Conservation (phyloP, 2,797 vertebrate species). For the Semaprochilodus insignis region DNA sequence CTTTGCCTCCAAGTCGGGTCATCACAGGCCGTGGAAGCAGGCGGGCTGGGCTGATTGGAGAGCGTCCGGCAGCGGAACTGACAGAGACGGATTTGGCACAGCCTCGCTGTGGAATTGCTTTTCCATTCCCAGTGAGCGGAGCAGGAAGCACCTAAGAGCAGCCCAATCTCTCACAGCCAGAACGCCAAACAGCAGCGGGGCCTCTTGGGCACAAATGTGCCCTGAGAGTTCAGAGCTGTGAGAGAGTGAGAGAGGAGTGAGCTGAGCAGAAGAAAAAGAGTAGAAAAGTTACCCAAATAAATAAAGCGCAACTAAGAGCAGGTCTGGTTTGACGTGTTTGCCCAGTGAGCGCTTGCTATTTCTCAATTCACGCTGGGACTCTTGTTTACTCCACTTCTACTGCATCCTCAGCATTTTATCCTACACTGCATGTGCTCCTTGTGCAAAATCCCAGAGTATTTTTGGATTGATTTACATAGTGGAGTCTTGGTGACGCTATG, state of each 20-base stretch:
- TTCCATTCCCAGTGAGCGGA: conserved; percentile 79
- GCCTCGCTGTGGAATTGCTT: conserved; percentile 84
- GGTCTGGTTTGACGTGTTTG: background rate
- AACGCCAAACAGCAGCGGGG: conserved; percentile 68
- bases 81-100: conserved; percentile 84
- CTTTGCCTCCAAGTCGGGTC: conserved; percentile 16
- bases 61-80: conserved; percentile 79
- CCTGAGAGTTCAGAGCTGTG: conserved; percentile 61
- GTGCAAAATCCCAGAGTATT: background rate
- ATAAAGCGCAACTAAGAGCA: conserved; percentile 19
- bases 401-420: background rate
- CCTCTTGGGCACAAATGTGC: conserved; percentile 37
- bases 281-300: conserved; percentile 18
- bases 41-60: conserved; percentile 76
- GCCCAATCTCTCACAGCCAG: conserved; percentile 78
- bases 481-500: conserved; percentile 1
- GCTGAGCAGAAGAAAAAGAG: conserved; percentile 50
- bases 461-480: background rate
- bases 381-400: background rate
- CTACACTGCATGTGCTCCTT: background rate
- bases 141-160: conserved; percentile 76
- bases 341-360: background rate
- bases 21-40: conserved; percentile 38
- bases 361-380: background rate
- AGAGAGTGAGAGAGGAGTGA: background rate